A percentile compares a stretch with the other conserved stretches of the same genome.
Evolutionary conservation across 2,797 vertebrate genomes (phyloP).

Genomic region (Clarias laeviceps): DNA sequence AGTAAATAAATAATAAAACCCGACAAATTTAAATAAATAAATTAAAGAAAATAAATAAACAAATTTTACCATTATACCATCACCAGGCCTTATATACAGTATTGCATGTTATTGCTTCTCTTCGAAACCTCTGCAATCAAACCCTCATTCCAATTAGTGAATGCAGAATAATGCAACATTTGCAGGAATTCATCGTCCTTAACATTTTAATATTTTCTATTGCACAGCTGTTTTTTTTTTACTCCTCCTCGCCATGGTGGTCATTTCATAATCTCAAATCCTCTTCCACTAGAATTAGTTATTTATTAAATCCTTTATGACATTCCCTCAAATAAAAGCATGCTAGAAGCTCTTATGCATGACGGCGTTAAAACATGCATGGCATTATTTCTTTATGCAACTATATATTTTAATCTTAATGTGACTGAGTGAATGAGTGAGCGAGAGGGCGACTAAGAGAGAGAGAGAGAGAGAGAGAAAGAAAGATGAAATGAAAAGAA

Average conservation of each 20-base stretch:
- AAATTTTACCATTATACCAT: too few species aligned
- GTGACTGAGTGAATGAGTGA: not conserved
- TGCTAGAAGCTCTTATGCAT: not conserved
- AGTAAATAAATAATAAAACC: not conserved
- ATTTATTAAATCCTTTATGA: constrained; percentile 34
- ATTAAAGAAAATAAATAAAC: too few species aligned
- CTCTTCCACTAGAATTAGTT: constrained; percentile 32
- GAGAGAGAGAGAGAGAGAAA: not conserved
- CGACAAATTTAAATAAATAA: not conserved
- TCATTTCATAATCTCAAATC: constrained; percentile 38
- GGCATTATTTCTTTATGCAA: not conserved
- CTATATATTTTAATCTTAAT: not conserved
- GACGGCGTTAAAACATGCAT: not conserved
- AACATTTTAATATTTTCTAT: constrained; percentile 8
- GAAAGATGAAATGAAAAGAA: not conserved
- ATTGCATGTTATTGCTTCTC: too few species aligned
- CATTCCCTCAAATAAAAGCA: constrained; percentile 30
- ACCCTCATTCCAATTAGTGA: too few species aligned
- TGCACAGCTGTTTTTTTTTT: not conserved
- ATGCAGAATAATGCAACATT: not conserved
- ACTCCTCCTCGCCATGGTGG: not conserved
- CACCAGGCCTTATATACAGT: too few species aligned
- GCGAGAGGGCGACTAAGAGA: not conserved
- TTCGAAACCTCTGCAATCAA: too few species aligned
- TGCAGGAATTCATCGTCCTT: not conserved